Evolutionary conservation across 2,888 invertebrate genomes (phyloP).

Genomic region (Chloromyia formosa): DNA sequence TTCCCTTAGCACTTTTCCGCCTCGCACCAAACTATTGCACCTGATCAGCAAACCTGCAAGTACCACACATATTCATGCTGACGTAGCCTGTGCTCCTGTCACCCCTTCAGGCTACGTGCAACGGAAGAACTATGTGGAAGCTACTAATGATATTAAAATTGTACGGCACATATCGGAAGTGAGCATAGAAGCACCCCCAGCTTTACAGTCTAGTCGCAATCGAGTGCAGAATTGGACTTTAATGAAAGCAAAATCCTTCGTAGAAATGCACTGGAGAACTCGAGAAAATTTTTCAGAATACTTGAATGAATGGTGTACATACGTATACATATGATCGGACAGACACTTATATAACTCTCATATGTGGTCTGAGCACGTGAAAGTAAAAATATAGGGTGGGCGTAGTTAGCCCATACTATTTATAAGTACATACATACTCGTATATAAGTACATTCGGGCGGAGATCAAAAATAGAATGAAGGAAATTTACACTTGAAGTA

Average conservation of each 20-base stretch:
- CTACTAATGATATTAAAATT: constrained; percentile 47
- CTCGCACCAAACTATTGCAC: too few species aligned
- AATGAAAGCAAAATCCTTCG: constrained; percentile 47
- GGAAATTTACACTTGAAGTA: too few species aligned
- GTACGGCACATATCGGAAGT: constrained; percentile 45
- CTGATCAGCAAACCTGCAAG: too few species aligned
- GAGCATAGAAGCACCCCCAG: constrained; percentile 36
- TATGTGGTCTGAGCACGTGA: background rate
- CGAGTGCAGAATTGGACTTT: constrained; percentile 46
- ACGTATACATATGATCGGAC: background rate
- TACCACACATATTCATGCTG: constrained; percentile 1
- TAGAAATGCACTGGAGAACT: constrained; percentile 13
- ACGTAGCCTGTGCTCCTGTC: background rate
- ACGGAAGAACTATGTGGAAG: background rate
- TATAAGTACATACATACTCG: too few species aligned
- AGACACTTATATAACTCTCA: background rate
- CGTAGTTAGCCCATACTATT: background rate
- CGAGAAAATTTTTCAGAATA: background rate
- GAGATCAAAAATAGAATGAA: background rate
- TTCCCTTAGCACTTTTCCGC: too few species aligned
- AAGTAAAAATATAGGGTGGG: background rate
- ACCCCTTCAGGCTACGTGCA: constrained; percentile 2
- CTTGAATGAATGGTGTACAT: constrained; percentile 23
- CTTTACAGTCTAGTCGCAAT: constrained; percentile 41
- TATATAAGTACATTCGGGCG: too few species aligned